phyloP scores from a whole-genome alignment of 2,113 vertebrate species.

The Australoheros scitulus region DNA sequence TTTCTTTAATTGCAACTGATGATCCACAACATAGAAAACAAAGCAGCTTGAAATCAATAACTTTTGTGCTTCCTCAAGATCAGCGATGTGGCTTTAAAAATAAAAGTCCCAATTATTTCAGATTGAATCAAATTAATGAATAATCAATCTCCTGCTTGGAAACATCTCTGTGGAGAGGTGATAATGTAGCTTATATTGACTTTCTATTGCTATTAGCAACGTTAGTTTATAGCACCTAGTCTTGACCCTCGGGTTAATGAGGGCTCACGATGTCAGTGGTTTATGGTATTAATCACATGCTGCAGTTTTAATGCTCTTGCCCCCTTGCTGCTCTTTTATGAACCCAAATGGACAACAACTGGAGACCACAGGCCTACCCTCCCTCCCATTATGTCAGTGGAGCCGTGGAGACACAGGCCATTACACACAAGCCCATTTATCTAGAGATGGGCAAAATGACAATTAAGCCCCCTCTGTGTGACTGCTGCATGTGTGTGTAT shows the following conservation, averaged over 20 bases:
- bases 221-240: constrained; percentile 19
- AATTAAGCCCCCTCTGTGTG: constrained; percentile 37
- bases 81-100: neutral
- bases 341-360: constrained; percentile 40
- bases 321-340: constrained; percentile 45
- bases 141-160: constrained; percentile 30
- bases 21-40: neutral
- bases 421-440: constrained; percentile 68
- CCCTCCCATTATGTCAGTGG: constrained; percentile 66
- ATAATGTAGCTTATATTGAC: constrained; percentile 18
- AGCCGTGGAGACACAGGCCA: constrained; percentile 64
- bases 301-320: constrained; percentile 44
- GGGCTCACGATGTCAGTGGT: constrained; percentile 35
- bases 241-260: constrained; percentile 64
- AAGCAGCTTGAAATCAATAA: neutral
- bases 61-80: neutral
- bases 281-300: constrained; percentile 56
- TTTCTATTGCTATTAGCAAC: constrained; percentile 24
- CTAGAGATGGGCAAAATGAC: constrained; percentile 55
- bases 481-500: constrained; percentile 4
- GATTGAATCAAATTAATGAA: constrained; percentile 6
- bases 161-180: neutral
- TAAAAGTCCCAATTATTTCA: constrained; percentile 2
- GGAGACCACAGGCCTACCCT: constrained; percentile 53
- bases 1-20: neutral